Base-by-base conservation (phyloP, 2,113 vertebrate species). In the Pteruthius melanotis region DNA sequence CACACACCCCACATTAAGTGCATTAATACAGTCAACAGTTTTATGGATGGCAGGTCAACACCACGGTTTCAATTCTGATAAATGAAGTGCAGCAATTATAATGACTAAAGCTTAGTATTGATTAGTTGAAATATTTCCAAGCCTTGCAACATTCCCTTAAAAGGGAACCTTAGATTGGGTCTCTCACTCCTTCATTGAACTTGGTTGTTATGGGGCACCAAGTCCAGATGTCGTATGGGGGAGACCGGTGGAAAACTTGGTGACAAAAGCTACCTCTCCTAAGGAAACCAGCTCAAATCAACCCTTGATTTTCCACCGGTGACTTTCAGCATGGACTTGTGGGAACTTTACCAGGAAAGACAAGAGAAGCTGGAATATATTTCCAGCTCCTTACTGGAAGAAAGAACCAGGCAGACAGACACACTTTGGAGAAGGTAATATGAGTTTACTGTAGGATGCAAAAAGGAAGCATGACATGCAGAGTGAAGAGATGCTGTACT, bases 61-160 rank as follows among this genome's bases (percentile, higher is more conserved):
- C 20, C 45, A 61, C 0, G 0, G 60, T 83, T 90, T 75, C 52
- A 66, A 52, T 61, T 89, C 68, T 75, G 82, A 94, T 92, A 94
- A 93, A 93, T 0, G 3, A 94, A 89, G 31, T 71, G 37, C 37
- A 80, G 63, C 28, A 60, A 77, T 54, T 83, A 30, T 26, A 91
- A 83, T 70, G 71, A 93, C 59, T 88, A 96, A 91, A 70, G 15
- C 50, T 63, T 81, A 65, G 39, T 63, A 80, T 86, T 7, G 64
- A 96, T 94, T 78, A 82, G 39, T 11, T 86, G 72, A 94, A 90
- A 6, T 83, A 90, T 56, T 93, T 94, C 91, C 93, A 93, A 66
- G 15, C 31, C 60, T 78, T 93, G 40, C 69, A 95, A 84, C 56
- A 49, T 77, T 94, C 30, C 86, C 93, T 93, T 95, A 87, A 90